A percentile compares a stretch with the other conserved stretches of the same genome.
Conservation (phyloP, 2,888 invertebrate species). For the Bellardia bayeri region DNA sequence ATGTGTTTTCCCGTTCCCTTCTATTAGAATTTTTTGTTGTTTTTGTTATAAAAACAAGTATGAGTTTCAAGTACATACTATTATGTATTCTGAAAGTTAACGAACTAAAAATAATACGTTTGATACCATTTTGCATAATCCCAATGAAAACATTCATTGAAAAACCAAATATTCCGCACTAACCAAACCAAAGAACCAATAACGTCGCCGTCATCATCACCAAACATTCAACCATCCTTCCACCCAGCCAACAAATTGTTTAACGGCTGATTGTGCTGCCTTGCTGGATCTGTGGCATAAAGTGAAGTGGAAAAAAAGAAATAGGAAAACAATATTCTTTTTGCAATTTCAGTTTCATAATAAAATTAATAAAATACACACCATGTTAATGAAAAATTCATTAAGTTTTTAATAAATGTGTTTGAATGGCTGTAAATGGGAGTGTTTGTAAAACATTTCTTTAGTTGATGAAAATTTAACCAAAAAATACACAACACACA, state of each 20-base stretch:
- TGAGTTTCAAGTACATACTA: constrained; percentile 56
- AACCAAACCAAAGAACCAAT: constrained; percentile 52
- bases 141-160: constrained; percentile 67
- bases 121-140: constrained; percentile 79
- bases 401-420: constrained; percentile 76
- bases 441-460: constrained; percentile 63
- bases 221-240: constrained; percentile 34
- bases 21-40: neutral
- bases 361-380: neutral
- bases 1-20: neutral
- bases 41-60: neutral
- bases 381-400: constrained; percentile 81
- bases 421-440: constrained; percentile 42
- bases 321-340: constrained; percentile 54
- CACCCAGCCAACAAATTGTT: constrained; percentile 38
- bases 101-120: constrained; percentile 84
- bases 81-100: constrained; percentile 82
- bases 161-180: constrained; percentile 57
- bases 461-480: constrained; percentile 74
- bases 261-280: constrained; percentile 18
- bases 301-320: constrained; percentile 3
- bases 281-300: constrained; percentile 1
- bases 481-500: constrained; percentile 29
- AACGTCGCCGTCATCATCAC: constrained; percentile 19
- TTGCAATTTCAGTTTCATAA: constrained; percentile 44